A percentile compares a stretch with the other conserved stretches of the same genome.
Conservation (phyloP, 2,113 vertebrate species). For the Pongo abelii region DNA sequence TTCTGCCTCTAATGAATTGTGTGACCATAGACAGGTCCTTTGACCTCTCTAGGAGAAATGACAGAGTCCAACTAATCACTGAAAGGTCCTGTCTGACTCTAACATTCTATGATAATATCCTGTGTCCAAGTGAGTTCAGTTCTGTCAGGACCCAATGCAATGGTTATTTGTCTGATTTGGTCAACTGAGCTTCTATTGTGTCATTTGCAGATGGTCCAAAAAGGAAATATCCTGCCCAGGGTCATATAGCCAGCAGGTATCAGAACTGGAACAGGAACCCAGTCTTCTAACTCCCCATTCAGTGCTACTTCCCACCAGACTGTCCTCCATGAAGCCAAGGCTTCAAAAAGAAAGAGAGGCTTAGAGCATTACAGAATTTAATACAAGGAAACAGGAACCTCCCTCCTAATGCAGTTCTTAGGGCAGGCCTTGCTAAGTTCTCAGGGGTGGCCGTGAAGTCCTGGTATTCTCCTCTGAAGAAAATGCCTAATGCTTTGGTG, state of each 20-base stretch:
- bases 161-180: not conserved
- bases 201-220: not conserved
- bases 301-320: not conserved
- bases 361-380: not conserved
- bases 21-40: not conserved
- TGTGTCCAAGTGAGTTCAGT: not conserved
- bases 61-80: not conserved
- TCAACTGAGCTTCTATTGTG: not conserved
- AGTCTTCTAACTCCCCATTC: not conserved
- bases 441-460: not conserved
- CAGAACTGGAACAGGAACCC: not conserved
- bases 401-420: not conserved
- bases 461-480: not conserved
- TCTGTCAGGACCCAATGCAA: not conserved
- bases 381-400: not conserved
- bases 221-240: not conserved
- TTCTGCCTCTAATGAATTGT: not conserved
- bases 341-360: not conserved
- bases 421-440: not conserved
- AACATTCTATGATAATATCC: not conserved
- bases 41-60: not conserved
- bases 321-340: not conserved
- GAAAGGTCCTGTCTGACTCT: not conserved
- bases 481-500: not conserved
- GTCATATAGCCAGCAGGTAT: not conserved